Evolutionary conservation across 2,888 invertebrate species (phyloP), one percentile per base, ranked within the genome.

Genomic region (Cephalotes varians): DNA sequence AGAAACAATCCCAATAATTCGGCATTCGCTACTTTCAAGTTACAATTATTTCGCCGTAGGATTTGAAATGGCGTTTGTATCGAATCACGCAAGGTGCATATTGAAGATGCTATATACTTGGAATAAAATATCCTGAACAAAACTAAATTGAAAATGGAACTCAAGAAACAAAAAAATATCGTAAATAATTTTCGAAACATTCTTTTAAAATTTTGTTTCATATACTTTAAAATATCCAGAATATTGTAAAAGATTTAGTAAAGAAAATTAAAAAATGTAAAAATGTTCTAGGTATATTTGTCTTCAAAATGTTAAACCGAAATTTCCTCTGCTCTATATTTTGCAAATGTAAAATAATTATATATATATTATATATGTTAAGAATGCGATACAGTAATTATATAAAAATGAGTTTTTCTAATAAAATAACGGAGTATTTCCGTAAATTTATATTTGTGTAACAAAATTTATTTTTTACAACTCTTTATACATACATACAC

Each of bases 321-420:
- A 84, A 86, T 87, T 85, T 88, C 74, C 82, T 86, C 83, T 74
- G 85, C 83, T 89, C 86, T 85, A 87, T 90, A 92, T 89, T 91
- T 91, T 90, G 87, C 87, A 89, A 92, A 84, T 92, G 92, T 92
- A 92, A 89, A 80, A 91, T 91, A 88, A 86, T 82, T 77, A 86
- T 85, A 73, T 76, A 86, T 82, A 73, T 76, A 86, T 84, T 51
- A 81, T 81, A 69, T 79, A 88, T 64, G 74, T 85, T 87, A 88
- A 88, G 80, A 82, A 74, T 67, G 85, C 85, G 82, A 87, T 83
- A 87, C 73, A 85, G 67, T 85, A 83, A 87, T 88, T 87, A 91
- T 86, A 88, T 86, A 88, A 87, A 73, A 85, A 86, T 73, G 82
- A 90, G 82, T 86, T 87, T 91, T 91, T 91, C 49, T 87, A 92